Conservation (phyloP, 2,113 vertebrate genomes). For the Triplophysa siluroides region DNA sequence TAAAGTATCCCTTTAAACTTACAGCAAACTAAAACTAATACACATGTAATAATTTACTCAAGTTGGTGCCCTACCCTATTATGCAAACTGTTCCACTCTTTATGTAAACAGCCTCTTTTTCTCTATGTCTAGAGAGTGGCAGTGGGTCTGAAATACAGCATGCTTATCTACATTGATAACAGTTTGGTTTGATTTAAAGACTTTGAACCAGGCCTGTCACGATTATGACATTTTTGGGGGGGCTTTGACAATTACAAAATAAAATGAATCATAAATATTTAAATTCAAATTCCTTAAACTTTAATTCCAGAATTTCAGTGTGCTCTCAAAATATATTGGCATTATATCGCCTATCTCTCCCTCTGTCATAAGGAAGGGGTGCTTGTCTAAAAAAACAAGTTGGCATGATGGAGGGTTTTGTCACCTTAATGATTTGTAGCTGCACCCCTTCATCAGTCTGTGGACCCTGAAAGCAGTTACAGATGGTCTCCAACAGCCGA, state of each 20-base stretch:
- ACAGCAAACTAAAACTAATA: not conserved
- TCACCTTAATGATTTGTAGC: slow-evolving; percentile 97
- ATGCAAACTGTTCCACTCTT: not conserved
- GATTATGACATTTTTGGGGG: too few relatives aligned
- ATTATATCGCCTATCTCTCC: not conserved
- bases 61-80: not conserved
- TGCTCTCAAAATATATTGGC: too few relatives aligned
- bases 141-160: not conserved
- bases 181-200: not conserved
- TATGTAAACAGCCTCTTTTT: not conserved
- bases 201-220: not conserved
- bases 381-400: not conserved
- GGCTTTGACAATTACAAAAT: too few relatives aligned
- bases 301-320: too few relatives aligned
- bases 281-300: not conserved
- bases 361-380: not conserved
- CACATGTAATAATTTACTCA: not conserved
- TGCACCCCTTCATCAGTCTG: slow-evolving; percentile 97
- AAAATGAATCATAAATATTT: too few relatives aligned
- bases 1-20: too few relatives aligned
- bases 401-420: not conserved
- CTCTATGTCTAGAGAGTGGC: not conserved
- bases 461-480: slow-evolving; percentile 94
- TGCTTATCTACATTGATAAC: not conserved
- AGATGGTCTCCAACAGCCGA: slow-evolving; percentile 93